These are phyloP conservation scores for Sebastes matsubarae DNA, from an alignment of 2,797 vertebrate genomes.

Conservation along the genomic window DNA sequence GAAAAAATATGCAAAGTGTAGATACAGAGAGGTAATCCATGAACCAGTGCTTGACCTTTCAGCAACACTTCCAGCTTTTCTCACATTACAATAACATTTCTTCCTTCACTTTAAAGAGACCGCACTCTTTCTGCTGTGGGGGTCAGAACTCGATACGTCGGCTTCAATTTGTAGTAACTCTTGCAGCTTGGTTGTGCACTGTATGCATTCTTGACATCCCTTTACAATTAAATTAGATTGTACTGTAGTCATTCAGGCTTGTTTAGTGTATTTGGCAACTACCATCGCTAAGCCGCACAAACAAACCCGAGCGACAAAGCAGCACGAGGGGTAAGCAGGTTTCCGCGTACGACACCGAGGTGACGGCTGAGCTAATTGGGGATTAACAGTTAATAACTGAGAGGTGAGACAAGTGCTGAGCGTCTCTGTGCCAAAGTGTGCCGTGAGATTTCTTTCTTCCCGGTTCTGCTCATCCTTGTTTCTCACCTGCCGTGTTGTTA, in stretches of 20 bases:
- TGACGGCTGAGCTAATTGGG: slow-evolving; percentile 76
- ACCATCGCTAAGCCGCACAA: slow-evolving; percentile 47
- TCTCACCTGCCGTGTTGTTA: slow-evolving; percentile 49
- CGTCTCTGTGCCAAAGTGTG: slow-evolving; percentile 49
- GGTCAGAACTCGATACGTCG: not conserved
- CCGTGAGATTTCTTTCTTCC: slow-evolving; percentile 30
- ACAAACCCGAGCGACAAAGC: slow-evolving; percentile 56
- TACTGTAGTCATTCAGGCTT: slow-evolving; percentile 4
- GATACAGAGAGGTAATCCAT: not conserved
- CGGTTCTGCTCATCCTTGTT: slow-evolving; percentile 14
- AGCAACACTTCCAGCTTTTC: slow-evolving; percentile 24
- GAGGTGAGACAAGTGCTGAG: slow-evolving; percentile 60
- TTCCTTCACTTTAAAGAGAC: slow-evolving; percentile 1
- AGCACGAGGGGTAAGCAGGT: slow-evolving; percentile 56
- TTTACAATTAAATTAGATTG: slow-evolving; percentile 36
- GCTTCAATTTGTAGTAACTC: slow-evolving; percentile 10
- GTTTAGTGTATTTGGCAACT: slow-evolving; percentile 51
- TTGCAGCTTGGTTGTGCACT: not conserved
- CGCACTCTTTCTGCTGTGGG: not conserved
- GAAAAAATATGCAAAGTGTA: not conserved
- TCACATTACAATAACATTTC: slow-evolving; percentile 2
- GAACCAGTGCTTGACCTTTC: slow-evolving; percentile 13
- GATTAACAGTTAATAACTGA: slow-evolving; percentile 76
- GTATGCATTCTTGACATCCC: slow-evolving; percentile 13
- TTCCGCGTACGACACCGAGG: slow-evolving; percentile 51